Conservation (phyloP, 2,888 invertebrate genomes). For the Pharmacophagus antenor region DNA sequence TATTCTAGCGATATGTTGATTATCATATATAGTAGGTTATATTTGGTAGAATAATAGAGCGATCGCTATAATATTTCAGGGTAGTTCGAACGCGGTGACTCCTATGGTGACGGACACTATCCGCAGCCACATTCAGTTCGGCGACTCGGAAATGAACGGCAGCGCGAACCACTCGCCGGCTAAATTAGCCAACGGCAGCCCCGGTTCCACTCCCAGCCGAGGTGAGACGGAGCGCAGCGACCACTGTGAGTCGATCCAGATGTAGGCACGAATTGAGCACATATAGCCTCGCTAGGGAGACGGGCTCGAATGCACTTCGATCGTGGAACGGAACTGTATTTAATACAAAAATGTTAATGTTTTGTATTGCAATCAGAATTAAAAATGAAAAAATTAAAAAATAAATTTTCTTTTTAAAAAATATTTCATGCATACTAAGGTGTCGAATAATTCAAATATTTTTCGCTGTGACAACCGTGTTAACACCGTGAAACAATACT, state of each 20-base stretch:
- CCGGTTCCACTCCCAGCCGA: conserved; percentile 71
- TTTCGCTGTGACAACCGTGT: not conserved
- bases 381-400: too few species aligned
- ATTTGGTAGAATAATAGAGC: not conserved
- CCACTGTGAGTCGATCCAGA: conserved; percentile 71
- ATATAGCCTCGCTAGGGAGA: conserved; percentile 39
- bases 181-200: conserved; percentile 65
- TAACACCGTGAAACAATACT: conserved; percentile 19
- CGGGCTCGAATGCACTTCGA: conserved; percentile 24
- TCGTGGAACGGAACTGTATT: conserved; percentile 21
- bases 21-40: not conserved
- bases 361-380: too few species aligned
- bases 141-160: conserved; percentile 66
- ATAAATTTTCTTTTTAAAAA: not conserved
- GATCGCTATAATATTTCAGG: conserved; percentile 50
- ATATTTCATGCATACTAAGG: not conserved
- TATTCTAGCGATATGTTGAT: too few species aligned
- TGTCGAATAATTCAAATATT: not conserved
- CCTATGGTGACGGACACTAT: conserved; percentile 82
- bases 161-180: conserved; percentile 60
- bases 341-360: too few species aligned
- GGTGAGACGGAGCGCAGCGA: conserved; percentile 72
- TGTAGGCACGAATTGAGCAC: conserved; percentile 69
- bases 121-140: conserved; percentile 82
- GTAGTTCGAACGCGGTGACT: conserved; percentile 67